Evolutionary conservation across 2,888 invertebrate species (phyloP).

Genomic region (Apotomis capreana): DNA sequence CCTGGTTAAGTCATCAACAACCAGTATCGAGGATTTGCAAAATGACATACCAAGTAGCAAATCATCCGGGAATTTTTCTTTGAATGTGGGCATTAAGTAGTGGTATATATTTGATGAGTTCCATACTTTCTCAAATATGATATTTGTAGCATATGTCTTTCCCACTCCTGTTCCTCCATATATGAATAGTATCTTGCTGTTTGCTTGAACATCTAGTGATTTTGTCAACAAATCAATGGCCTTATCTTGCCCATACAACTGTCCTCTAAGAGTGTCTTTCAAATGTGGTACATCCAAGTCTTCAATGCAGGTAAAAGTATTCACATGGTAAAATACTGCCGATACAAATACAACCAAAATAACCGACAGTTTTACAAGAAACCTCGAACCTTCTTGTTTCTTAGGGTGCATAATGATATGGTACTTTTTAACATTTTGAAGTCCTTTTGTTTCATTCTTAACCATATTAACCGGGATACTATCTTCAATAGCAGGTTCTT

Average conservation of each 20-base stretch:
- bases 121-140: slow-evolving; percentile 61
- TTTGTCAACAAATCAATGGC: slow-evolving; percentile 59
- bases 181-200: slow-evolving; percentile 65
- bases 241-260: slow-evolving; percentile 67
- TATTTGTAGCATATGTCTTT: slow-evolving; percentile 68
- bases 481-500: slow-evolving; percentile 16
- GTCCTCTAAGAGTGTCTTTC: slow-evolving; percentile 52
- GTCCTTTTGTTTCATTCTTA: background rate
- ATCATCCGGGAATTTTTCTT: slow-evolving; percentile 61
- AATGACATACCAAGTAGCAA: slow-evolving; percentile 66
- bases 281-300: slow-evolving; percentile 54
- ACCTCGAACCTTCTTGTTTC: slow-evolving; percentile 41
- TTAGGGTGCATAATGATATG: slow-evolving; percentile 52
- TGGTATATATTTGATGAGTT: slow-evolving; percentile 70
- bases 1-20: slow-evolving; percentile 68
- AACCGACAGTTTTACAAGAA: slow-evolving; percentile 46
- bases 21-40: slow-evolving; percentile 64
- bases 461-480: slow-evolving; percentile 5
- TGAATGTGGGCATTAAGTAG: slow-evolving; percentile 72
- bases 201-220: slow-evolving; percentile 54
- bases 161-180: slow-evolving; percentile 79
- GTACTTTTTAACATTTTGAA: slow-evolving; percentile 53
- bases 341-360: slow-evolving; percentile 53
- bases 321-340: slow-evolving; percentile 52
- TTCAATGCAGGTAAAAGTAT: slow-evolving; percentile 61